Percentiles rank a stretch among this genome's conserved stretches.
Evolutionary conservation across 30 jellyfish, hydroid and myxozoan species (phyloP).

Genomic region (Mastigias papua): DNA sequence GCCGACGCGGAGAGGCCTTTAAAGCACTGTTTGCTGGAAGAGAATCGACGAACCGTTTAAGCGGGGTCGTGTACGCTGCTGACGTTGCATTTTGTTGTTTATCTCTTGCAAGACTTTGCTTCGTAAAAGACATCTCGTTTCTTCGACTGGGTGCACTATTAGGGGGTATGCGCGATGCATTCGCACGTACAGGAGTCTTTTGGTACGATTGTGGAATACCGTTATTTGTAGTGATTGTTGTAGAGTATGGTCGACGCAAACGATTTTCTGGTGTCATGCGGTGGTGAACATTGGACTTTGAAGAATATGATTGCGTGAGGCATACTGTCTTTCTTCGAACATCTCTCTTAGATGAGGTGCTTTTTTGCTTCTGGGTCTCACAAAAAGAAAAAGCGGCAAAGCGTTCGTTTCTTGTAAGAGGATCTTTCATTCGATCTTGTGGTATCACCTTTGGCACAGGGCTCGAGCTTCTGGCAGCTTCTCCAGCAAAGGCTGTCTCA

Average conservation of each 20-base stretch:
- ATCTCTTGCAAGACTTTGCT: background rate
- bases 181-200: slow-evolving; percentile 5
- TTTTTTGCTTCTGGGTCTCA: slow-evolving; percentile 3
- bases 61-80: slow-evolving; percentile 1
- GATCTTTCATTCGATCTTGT: background rate
- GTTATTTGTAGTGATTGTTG: background rate
- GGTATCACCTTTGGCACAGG: background rate
- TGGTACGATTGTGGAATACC: background rate
- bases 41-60: slow-evolving; percentile 1
- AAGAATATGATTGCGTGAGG: slow-evolving; percentile 4
- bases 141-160: slow-evolving; percentile 17
- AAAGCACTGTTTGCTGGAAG: slow-evolving; percentile 50
- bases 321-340: slow-evolving; percentile 47
- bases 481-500: background rate
- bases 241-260: background rate
- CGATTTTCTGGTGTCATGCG: background rate
- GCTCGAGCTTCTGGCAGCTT: background rate
- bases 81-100: background rate
- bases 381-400: slow-evolving; percentile 15
- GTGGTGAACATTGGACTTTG: slow-evolving; percentile 4
- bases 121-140: background rate
- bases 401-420: slow-evolving; percentile 5
- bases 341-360: background rate
- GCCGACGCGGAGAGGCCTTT: slow-evolving; percentile 55
- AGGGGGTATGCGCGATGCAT: background rate